A percentile compares a stretch with the other conserved stretches of the same genome.
Evolutionary conservation across 2,797 vertebrate species (phyloP).

Genomic region (Erethizon dorsatum): DNA sequence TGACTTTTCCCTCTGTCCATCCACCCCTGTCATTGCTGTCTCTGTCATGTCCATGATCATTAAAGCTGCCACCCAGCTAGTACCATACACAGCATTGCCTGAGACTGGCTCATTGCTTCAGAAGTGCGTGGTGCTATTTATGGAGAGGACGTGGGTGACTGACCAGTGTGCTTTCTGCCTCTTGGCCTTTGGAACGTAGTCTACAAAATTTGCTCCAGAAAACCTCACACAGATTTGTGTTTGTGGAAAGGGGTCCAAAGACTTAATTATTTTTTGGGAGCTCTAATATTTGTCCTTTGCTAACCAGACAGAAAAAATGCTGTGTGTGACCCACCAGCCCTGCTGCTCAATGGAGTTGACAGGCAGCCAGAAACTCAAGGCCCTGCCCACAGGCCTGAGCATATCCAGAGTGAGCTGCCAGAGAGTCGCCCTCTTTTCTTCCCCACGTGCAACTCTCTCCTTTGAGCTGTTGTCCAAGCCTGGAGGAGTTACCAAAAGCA

Average conservation of each 20-base stretch:
- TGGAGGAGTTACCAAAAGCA: conserved; percentile 15
- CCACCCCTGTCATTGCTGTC: neutral
- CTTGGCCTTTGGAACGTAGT: conserved; percentile 77
- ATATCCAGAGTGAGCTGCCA: conserved; percentile 80
- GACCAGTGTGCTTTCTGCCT: conserved; percentile 70
- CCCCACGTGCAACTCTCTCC: neutral
- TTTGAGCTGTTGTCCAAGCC: neutral
- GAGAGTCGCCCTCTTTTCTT: neutral
- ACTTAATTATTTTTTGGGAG: conserved; percentile 80
- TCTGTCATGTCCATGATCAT: neutral
- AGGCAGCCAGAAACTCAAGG: conserved; percentile 85
- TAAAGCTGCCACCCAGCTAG: neutral
- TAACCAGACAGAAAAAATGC: conserved; percentile 87
- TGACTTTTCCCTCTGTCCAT: neutral
- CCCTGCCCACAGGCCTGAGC: conserved; percentile 78
- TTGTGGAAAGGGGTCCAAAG: conserved; percentile 66
- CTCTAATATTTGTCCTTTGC: conserved; percentile 83
- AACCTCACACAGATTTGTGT: conserved; percentile 79
- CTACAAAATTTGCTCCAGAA: conserved; percentile 78
- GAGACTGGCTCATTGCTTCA: neutral
- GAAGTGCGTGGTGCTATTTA: conserved; percentile 74
- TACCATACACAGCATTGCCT: neutral
- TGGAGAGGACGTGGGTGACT: conserved; percentile 68
- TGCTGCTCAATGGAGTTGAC: conserved; percentile 87
- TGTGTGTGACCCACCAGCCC: conserved; percentile 84